Evolutionary conservation across 2,888 invertebrate genomes (phyloP).

Genomic region (Beris morrisii): DNA sequence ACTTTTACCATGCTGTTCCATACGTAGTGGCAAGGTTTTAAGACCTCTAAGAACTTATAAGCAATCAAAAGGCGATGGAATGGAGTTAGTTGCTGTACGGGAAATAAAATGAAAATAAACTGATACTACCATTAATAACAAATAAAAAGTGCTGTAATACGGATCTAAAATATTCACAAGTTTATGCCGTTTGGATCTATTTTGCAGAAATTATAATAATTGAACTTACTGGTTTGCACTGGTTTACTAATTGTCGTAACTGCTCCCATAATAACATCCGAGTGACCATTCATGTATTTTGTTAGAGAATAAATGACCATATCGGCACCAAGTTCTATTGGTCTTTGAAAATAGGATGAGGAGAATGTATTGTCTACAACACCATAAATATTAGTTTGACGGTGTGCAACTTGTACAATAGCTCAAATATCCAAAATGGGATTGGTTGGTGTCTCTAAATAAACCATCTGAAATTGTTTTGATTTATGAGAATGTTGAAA

Average conservation of each 20-base stretch:
- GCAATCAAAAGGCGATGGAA: conserved; percentile 95
- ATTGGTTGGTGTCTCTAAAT: conserved; percentile 37
- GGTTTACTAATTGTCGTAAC: conserved; percentile 60
- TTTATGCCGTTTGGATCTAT: neutral
- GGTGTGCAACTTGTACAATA: conserved; percentile 32
- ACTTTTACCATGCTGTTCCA: conserved; percentile 85
- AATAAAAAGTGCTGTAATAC: too few species aligned
- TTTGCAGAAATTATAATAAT: neutral
- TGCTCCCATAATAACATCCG: conserved; percentile 93
- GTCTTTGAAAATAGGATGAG: conserved; percentile 81
- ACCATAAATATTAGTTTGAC: neutral
- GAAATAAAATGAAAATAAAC: too few species aligned
- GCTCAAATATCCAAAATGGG: too few species aligned
- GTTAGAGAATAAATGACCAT: conserved; percentile 83
- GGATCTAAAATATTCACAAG: neutral
- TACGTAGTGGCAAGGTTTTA: conserved; percentile 89
- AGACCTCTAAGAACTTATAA: conserved; percentile 89
- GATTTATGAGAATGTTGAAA: too few species aligned
- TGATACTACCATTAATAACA: too few species aligned
- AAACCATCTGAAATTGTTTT: conserved; percentile 32
- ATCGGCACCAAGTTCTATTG: conserved; percentile 83
- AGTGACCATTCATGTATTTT: conserved; percentile 94
- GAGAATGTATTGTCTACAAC: conserved; percentile 89
- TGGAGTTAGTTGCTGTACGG: neutral
- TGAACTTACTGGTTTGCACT: neutral